Base-by-base conservation (phyloP, 30 jellyfish, hydroid and myxozoan species). In the Clytia hemisphaerica region DNA sequence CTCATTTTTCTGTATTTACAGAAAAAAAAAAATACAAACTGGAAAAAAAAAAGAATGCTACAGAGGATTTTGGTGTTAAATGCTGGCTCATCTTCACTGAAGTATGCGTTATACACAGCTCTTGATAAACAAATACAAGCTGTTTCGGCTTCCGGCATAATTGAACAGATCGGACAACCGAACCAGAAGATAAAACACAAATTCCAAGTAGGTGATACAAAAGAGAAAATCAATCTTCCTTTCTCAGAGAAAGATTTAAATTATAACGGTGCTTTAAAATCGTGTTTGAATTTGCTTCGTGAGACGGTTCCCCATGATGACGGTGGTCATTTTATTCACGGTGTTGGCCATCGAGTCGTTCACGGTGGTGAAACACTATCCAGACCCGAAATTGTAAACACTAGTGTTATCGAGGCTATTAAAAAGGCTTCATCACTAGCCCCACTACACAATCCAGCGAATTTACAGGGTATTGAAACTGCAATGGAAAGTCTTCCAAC, bases 71-170 rank as follows among this genome's bases (percentile, higher is more conserved):
- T 83, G 15, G 89, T 75, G 26, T 32, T 83, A 46, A 83, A 83
- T 37, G 83, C 94, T 15, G 94, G 94, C 1, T 83, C 94, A 58
- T 73, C 94, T 4, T 73, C 91, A 32, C 22, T 83, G 69, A 83
- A 83, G 42, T 83, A 84, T 45, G 65, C 91, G 32, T 79, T 60
- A 38, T 83, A 22, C 77, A 64, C 51, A 32, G 62, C 47, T 27
- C 47, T 62, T 42, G 87, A 81, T 34, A 57, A 33, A n/a, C 14
- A 31, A 16, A 61, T 31, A 4, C 31, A 37, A 61, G 27, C 21
- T 36, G 75, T 37, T 31, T 21, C 21, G 31, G 75, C 75, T 0
- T 4, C 75, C 2, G 75, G 75, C 1, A 61, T 61, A 16, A 19
- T 61, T 37, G 75, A 61, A 19, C 21, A 37, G 35, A 31, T 61